Percentiles rank a stretch among this genome's conserved stretches.
Evolutionary conservation across 2,113 vertebrate genomes (phyloP).

Genomic region (Rhabdomys dilectus): DNA sequence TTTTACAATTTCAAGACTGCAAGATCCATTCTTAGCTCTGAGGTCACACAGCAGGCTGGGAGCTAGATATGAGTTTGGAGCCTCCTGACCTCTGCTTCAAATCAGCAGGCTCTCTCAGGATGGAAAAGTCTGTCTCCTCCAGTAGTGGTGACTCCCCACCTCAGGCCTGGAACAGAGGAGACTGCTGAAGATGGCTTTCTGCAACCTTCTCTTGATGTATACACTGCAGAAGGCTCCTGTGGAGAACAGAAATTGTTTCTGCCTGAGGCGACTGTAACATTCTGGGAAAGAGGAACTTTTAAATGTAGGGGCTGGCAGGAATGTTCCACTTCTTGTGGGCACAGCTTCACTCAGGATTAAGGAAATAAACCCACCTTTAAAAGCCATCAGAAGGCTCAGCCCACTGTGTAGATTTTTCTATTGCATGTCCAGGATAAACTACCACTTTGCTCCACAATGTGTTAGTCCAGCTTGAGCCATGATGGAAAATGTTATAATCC

Average conservation of each 20-base stretch:
- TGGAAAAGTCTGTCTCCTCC: not conserved
- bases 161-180: not conserved
- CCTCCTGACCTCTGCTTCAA: not conserved
- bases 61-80: not conserved
- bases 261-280: slow-evolving; percentile 3
- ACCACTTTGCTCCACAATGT: not conserved
- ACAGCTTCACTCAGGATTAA: not conserved
- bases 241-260: not conserved
- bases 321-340: not conserved
- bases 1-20: slow-evolving; percentile 7
- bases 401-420: not conserved
- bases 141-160: not conserved
- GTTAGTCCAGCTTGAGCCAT: not conserved
- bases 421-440: not conserved
- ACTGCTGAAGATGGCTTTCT: not conserved
- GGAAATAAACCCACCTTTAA: slow-evolving; percentile 43
- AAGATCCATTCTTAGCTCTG: not conserved
- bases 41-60: not conserved
- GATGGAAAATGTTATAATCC: slow-evolving; percentile 13
- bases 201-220: not conserved
- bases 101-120: not conserved
- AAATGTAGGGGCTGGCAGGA: slow-evolving; percentile 28
- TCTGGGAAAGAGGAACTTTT: slow-evolving; percentile 22
- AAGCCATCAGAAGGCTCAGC: not conserved
- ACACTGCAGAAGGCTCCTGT: not conserved